These are phyloP conservation scores for Lithophane socia DNA, from an alignment of 2,888 invertebrate genomes.

Conservation along the genomic window DNA sequence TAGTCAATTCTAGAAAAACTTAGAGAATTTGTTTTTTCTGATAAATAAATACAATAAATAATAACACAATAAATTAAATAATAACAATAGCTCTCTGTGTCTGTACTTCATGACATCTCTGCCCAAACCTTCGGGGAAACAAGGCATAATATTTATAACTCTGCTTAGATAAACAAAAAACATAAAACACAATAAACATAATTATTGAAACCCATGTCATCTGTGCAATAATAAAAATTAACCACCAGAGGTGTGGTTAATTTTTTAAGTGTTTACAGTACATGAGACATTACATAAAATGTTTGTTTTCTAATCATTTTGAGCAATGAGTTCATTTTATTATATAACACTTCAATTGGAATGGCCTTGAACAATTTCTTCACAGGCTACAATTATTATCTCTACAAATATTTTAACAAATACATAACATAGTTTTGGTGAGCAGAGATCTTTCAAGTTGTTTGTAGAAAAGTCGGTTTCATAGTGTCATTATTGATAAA, in stretches of 20 bases:
- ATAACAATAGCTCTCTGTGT: too few relatives aligned
- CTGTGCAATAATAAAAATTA: neutral
- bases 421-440: neutral
- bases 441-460: neutral
- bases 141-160: too few relatives aligned
- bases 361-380: neutral
- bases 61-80: too few relatives aligned
- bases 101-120: too few relatives aligned
- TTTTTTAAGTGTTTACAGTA: neutral
- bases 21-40: too few relatives aligned
- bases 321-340: neutral
- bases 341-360: neutral
- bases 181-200: neutral
- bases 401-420: neutral
- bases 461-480: neutral
- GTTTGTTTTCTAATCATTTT: neutral
- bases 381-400: neutral
- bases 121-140: too few relatives aligned
- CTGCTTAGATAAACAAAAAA: too few relatives aligned
- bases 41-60: too few relatives aligned
- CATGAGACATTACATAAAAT: neutral
- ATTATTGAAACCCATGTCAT: conserved; percentile 9
- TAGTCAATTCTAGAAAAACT: too few relatives aligned
- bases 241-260: neutral
- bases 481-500: conserved; percentile 17